Conservation (phyloP, 2,113 vertebrate species). For the Himantopus leucocephalus region DNA sequence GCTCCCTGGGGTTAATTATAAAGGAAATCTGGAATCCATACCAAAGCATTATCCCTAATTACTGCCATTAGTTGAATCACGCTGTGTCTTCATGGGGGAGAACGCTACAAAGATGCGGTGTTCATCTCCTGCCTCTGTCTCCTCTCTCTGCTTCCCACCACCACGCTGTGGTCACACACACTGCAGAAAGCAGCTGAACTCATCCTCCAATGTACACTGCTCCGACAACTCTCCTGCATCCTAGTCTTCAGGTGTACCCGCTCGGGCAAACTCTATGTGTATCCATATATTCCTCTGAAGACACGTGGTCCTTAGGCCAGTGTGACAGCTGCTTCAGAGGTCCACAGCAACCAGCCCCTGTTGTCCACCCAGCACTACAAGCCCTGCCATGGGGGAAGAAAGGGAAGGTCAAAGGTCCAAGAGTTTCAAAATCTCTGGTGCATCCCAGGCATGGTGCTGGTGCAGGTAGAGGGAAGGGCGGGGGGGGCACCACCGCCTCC, state of each 20-base stretch:
- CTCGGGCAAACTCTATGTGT: neutral
- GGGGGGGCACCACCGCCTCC: neutral
- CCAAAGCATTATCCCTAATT: neutral
- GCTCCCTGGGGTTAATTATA: neutral
- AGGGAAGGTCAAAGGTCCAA: neutral
- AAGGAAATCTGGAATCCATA: neutral
- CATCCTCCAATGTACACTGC: neutral
- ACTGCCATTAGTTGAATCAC: slow-evolving; percentile 7
- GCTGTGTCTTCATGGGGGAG: neutral
- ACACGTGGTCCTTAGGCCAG: fast-evolving
- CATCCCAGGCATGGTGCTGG: fast-evolving
- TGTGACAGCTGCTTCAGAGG: neutral
- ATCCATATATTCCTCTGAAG: neutral
- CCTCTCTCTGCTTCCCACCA: neutral
- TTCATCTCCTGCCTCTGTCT: neutral
- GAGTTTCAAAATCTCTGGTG: neutral
- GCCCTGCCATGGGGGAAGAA: neutral
- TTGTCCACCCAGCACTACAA: neutral
- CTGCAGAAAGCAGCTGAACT: neutral
- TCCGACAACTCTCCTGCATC: neutral
- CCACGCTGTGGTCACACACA: neutral
- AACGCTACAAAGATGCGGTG: fast-evolving
- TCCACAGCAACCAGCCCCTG: neutral
- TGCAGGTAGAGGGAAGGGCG: neutral
- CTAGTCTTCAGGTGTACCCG: neutral